Evolutionary conservation across 1,140 invertebrate genomes (phyloP), one percentile per base, ranked within the genome.

Genomic region (Lepeophtheirus salmonis): DNA sequence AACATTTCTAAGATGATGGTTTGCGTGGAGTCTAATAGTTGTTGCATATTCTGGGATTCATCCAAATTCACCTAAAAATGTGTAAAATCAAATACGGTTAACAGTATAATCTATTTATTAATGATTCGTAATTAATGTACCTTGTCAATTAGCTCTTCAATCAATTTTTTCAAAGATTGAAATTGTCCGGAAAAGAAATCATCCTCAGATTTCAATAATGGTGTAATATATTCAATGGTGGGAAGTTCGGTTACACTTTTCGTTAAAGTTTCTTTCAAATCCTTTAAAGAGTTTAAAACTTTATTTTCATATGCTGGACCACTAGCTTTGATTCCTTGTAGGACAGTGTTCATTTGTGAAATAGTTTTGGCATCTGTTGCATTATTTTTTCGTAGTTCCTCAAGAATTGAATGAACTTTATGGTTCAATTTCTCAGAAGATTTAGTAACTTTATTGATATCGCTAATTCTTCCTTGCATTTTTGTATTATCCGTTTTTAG

Each of bases 271-370:
- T 54, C 52, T 24, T 54, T 54, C 2, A 54, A 2, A 20, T 54
- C 52, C 10, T 24, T 20, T 13, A 54, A 20, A 2, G 23, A 17
- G 23, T 54, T 54, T n/a, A 24, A 20, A 2, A 54, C 22, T 20
- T 54, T 18, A n/a, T 20, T 24, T 24, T 54, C 52, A 21, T 54
- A 20, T 3, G 52, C 52, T n/a, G 52, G 23, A 2, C 18, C 23
- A 23, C 52, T 54, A n/a, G 52, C 52, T 23, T 54, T 50, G 2
- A 54, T 14, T n/a, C 52, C 52, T 54, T 54, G 52, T 14, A 54
- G 52, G 17, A 54, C 52, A 23, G 52, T 54, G 52, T 54, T 54
- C 52, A 54, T 54, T 17, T 54, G 52, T 1, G 52, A 54, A 2
- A 54, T 14, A 20, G 52, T 54, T 13, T 54, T 54, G 2, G 18